Percentiles rank a stretch among this genome's conserved stretches.
phyloP scores from a whole-genome alignment of 2,797 vertebrate species.

The Pseudomugil tenellus region DNA sequence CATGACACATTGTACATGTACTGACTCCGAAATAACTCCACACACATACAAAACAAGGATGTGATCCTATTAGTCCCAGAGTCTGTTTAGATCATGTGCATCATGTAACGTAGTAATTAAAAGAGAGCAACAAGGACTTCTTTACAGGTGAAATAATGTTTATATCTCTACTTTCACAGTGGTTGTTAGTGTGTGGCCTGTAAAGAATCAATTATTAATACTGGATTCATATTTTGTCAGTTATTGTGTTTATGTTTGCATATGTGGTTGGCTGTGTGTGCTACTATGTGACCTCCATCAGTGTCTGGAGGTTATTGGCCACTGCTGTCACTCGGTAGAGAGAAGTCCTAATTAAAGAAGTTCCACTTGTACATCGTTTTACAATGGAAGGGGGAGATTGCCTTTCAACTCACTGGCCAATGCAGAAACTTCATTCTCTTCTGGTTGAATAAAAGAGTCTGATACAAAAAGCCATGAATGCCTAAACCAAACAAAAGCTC shows the following conservation, averaged over 20 bases:
- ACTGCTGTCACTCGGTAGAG: conserved; percentile 74
- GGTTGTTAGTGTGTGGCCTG: conserved; percentile 14
- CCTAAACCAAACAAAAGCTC: conserved; percentile 81
- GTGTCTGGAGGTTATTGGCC: conserved; percentile 75
- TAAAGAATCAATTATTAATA: conserved; percentile 37
- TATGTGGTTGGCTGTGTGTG: conserved; percentile 46
- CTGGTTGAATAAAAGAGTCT: conserved; percentile 75
- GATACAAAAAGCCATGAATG: conserved; percentile 81
- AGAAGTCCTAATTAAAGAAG: conserved; percentile 82
- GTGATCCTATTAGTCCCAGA: conserved; percentile 26
- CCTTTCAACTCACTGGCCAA: conserved; percentile 74
- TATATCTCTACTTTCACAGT: conserved; percentile 37
- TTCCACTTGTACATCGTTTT: conserved; percentile 74
- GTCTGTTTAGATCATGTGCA: conserved; percentile 25
- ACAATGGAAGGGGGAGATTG: conserved; percentile 80
- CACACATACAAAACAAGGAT: conserved; percentile 29
- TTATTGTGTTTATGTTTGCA: conserved; percentile 30
- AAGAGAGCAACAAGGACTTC: conserved; percentile 39
- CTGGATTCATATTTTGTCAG: conserved; percentile 26
- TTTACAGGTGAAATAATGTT: conserved; percentile 42
- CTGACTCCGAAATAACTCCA: conserved; percentile 4
- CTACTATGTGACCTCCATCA: conserved; percentile 74
- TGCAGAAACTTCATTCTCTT: conserved; percentile 75
- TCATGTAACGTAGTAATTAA: conserved; percentile 41
- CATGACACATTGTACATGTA: conserved; percentile 33